Base-by-base conservation (phyloP, 1,140 invertebrate species). In the Tetranychus urticae region DNA sequence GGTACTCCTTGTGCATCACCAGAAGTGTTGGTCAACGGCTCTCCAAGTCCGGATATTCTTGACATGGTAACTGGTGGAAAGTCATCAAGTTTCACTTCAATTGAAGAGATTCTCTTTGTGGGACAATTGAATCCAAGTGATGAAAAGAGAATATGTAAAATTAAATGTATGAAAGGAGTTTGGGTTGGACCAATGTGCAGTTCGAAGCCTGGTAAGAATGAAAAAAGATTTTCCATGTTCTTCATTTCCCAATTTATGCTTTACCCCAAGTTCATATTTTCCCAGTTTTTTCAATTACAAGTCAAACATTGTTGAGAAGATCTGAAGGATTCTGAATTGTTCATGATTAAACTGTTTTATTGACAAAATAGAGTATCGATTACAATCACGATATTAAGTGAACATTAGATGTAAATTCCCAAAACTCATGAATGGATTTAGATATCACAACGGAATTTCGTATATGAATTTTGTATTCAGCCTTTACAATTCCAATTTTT, bases 181-280 rank as follows among this genome's bases (percentile, higher is more conserved):
- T 85, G 84, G 84, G 80, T 84, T 48, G 83, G 84, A 13, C 84
- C 84, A 34, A 69, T 82, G 31, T 83, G 81, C 67, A 76, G 76
- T 58, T 70, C 73, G 37, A 69, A 76, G 60, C 69, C 74, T 69
- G 76, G 76, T 77, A 36, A 61, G 63, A 23, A 23, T 23, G 23
- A 23, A 23, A 23, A 23, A 23, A 23, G 23, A 23, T 23, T 23
- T 23, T 23, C 23, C 23, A 0, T 23, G 23, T 23, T 23, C 23
- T 23, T 23, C 23, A 23, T 23, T 23, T 23, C 23, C 23, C 23
- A 0, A 23, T 23, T 23, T 23, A 23, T 23, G 23, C 0, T 23
- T 23, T 23, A 23, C 0, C 23, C 23, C 0, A 23, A 23, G 23
- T 23, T 23, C 23, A 23, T 23, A 23, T 23, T 23, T 23, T 23